phyloP scores from a whole-genome alignment of 2,113 vertebrate genomes.

The Heptranchias perlo region DNA sequence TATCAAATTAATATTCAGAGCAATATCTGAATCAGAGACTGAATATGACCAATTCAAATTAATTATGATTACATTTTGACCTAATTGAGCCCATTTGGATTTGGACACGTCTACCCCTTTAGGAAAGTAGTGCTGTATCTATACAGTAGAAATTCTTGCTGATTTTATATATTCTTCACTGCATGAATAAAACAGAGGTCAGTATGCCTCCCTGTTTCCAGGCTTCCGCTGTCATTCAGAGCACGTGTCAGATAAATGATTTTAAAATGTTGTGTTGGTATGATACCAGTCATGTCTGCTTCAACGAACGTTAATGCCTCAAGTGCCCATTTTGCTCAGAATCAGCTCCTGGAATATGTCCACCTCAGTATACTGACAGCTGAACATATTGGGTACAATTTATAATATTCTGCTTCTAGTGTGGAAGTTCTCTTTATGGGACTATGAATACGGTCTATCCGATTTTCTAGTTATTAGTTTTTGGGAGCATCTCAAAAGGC shows the following conservation, averaged over 20 bases:
- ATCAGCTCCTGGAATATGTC: neutral
- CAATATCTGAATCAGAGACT: neutral
- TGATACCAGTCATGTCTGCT: too few relatives aligned
- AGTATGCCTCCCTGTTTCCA: neutral
- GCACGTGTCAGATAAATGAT: neutral
- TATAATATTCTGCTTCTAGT: neutral
- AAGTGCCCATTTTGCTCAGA: neutral
- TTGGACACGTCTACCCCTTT: neutral
- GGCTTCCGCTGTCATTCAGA: neutral
- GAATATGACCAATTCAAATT: neutral
- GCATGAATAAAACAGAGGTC: neutral
- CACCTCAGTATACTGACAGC: neutral
- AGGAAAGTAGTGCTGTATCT: neutral
- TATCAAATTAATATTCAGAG: neutral
- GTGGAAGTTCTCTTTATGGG: neutral
- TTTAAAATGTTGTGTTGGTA: too few relatives aligned
- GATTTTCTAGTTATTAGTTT: neutral
- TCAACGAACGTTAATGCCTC: neutral
- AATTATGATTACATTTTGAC: neutral
- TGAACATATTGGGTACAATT: neutral
- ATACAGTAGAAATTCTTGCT: neutral
- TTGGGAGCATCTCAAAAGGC: neutral
- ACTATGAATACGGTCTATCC: neutral
- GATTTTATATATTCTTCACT: neutral
- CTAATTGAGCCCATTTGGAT: neutral